Evolutionary conservation across 2,113 vertebrate species (phyloP).

Genomic region (Hippocampus zosterae): DNA sequence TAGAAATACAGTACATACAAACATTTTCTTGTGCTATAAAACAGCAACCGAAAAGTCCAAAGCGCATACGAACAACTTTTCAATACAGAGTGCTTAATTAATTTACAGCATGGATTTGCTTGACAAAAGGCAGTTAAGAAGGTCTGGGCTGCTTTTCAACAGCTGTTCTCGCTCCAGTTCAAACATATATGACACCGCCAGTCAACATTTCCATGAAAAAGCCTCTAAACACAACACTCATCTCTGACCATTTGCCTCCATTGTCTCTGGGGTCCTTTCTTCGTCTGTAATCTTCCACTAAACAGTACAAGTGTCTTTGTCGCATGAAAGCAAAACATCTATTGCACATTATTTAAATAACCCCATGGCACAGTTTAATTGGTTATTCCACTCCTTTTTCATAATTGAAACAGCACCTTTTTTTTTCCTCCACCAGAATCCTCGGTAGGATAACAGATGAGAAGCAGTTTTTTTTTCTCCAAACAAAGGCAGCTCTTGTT

Average conservation of each 20-base stretch:
- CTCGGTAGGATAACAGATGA: slow-evolving; percentile 52
- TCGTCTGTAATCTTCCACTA: slow-evolving; percentile 77
- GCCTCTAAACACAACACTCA: slow-evolving; percentile 78
- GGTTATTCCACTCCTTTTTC: slow-evolving; percentile 57
- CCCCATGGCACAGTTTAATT: slow-evolving; percentile 59
- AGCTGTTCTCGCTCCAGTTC: slow-evolving; percentile 78
- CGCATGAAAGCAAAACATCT: slow-evolving; percentile 78
- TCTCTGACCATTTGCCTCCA: slow-evolving; percentile 77
- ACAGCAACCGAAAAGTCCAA: slow-evolving; percentile 66
- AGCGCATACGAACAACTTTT: slow-evolving; percentile 75
- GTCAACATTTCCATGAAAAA: slow-evolving; percentile 86
- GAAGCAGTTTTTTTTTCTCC: slow-evolving; percentile 27
- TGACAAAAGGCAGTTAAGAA: slow-evolving; percentile 84
- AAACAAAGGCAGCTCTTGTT: slow-evolving; percentile 51
- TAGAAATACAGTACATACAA: slow-evolving; percentile 86
- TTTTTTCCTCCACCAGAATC: slow-evolving; percentile 37
- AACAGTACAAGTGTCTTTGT: slow-evolving; percentile 79
- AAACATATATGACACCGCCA: slow-evolving; percentile 79
- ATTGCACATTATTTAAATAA: slow-evolving; percentile 85
- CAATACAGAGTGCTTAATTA: slow-evolving; percentile 80
- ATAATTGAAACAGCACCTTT: slow-evolving; percentile 34
- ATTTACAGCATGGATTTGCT: slow-evolving; percentile 81
- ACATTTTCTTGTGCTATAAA: slow-evolving; percentile 66
- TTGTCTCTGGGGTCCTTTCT: slow-evolving; percentile 79
- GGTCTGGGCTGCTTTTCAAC: slow-evolving; percentile 73